phyloP scores from a whole-genome alignment of 2,888 invertebrate species.

The Pachymerium ferrugineum region DNA sequence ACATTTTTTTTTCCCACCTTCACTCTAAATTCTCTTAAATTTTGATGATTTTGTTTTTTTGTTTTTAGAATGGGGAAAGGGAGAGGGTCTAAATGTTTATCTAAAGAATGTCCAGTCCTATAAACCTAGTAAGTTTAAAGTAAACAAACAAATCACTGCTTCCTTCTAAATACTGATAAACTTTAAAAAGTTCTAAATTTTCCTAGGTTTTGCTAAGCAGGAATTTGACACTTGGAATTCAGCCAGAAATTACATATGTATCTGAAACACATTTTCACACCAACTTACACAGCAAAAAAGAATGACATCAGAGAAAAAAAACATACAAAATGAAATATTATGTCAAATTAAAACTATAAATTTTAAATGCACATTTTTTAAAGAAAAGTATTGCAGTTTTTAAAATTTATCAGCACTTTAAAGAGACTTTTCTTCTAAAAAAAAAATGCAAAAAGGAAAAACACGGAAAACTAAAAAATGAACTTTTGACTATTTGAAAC shows the following conservation, averaged over 20 bases:
- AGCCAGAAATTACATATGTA: background rate
- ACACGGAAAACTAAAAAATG: too few species aligned
- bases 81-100: too few species aligned
- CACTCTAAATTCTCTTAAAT: background rate
- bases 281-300: too few species aligned
- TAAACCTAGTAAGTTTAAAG: background rate
- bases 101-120: background rate
- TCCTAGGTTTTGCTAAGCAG: background rate
- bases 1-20: background rate
- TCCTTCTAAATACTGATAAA: too few species aligned
- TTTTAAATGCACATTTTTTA: too few species aligned
- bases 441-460: too few species aligned
- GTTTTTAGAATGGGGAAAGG: background rate
- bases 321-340: too few species aligned
- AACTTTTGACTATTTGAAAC: background rate
- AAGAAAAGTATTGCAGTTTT: background rate
- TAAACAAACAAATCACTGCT: background rate
- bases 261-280: too few species aligned
- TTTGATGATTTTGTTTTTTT: background rate
- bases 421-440: background rate
- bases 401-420: too few species aligned
- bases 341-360: background rate
- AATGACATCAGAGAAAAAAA: too few species aligned
- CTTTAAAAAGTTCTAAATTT: background rate
- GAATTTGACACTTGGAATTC: background rate